phyloP scores from a whole-genome alignment of 1,140 invertebrate genomes.

The Drosophila nikananu region DNA sequence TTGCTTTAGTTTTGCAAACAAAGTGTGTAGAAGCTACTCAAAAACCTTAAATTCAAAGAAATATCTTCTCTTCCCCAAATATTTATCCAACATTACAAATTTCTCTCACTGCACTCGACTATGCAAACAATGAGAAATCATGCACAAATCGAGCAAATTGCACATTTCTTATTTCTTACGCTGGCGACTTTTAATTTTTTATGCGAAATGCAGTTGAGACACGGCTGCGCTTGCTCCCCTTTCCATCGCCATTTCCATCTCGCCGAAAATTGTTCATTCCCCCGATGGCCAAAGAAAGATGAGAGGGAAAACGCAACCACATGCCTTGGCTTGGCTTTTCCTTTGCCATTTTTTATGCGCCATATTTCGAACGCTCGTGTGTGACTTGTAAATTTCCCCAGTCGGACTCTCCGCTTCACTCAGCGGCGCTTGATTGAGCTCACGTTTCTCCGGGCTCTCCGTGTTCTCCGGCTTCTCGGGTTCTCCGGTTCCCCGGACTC shows the following conservation, averaged over 20 bases:
- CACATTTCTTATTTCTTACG: conserved; percentile 70
- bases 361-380: conserved; percentile 54
- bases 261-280: conserved; percentile 37
- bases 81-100: neutral
- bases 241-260: conserved; percentile 41
- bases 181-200: conserved; percentile 73
- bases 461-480: conserved; percentile 6
- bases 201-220: conserved; percentile 63
- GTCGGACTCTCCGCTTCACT: conserved; percentile 54
- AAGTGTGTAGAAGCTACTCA: neutral
- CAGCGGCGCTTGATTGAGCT: conserved; percentile 78
- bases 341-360: conserved; percentile 35
- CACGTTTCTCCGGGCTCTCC: conserved; percentile 59
- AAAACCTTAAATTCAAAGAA: neutral
- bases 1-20: neutral
- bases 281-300: conserved; percentile 38
- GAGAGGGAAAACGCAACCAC: conserved; percentile 24
- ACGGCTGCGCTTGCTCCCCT: conserved; percentile 13
- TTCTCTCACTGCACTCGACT: conserved; percentile 29
- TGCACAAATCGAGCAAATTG: conserved; percentile 73
- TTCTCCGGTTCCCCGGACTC: neutral
- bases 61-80: neutral
- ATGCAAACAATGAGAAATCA: conserved; percentile 60
- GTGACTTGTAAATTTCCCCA: conserved; percentile 78
- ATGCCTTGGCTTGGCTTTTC: conserved; percentile 25